Evolutionary conservation across 2,113 vertebrate genomes (phyloP).

Genomic region (Tenebrosternarchus preto): DNA sequence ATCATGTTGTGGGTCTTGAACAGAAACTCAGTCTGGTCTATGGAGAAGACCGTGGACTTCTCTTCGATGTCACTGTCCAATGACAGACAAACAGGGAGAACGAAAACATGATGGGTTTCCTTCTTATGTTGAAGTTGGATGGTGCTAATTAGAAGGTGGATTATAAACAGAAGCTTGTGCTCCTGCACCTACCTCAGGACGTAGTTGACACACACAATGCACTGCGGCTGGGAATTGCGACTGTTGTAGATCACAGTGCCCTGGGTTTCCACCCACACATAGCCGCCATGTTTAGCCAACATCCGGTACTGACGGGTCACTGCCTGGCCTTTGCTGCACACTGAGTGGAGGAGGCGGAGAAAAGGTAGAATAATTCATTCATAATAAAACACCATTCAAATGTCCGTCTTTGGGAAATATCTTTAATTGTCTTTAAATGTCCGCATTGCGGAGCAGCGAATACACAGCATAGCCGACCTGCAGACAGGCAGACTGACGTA

Average conservation of each 20-base stretch:
- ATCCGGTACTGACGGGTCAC: slow-evolving; percentile 91
- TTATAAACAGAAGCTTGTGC: background rate
- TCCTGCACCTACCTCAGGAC: slow-evolving; percentile 85
- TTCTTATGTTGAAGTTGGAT: background rate
- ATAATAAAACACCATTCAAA: background rate
- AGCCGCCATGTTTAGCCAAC: slow-evolving; percentile 94
- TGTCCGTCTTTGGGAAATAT: background rate
- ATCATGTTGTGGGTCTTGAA: slow-evolving; percentile 85
- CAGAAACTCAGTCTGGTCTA: slow-evolving; percentile 93
- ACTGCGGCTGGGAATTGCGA: slow-evolving; percentile 97
- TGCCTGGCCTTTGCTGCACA: slow-evolving; percentile 94
- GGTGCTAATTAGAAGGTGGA: background rate
- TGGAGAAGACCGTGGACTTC: slow-evolving; percentile 86
- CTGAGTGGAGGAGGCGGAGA: slow-evolving; percentile 62
- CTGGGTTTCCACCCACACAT: slow-evolving; percentile 96
- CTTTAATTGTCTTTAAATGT: background rate
- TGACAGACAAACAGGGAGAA: background rate
- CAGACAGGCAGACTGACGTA: slow-evolving; percentile 2
- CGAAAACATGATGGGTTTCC: background rate
- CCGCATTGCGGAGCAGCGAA: background rate
- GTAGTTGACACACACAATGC: slow-evolving; percentile 95
- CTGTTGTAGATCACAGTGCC: slow-evolving; percentile 95
- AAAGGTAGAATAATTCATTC: background rate
- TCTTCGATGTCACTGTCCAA: slow-evolving; percentile 88
- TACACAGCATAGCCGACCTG: background rate